Evolutionary conservation across 2,888 invertebrate genomes (phyloP).

Genomic region (Brenthis ino): DNA sequence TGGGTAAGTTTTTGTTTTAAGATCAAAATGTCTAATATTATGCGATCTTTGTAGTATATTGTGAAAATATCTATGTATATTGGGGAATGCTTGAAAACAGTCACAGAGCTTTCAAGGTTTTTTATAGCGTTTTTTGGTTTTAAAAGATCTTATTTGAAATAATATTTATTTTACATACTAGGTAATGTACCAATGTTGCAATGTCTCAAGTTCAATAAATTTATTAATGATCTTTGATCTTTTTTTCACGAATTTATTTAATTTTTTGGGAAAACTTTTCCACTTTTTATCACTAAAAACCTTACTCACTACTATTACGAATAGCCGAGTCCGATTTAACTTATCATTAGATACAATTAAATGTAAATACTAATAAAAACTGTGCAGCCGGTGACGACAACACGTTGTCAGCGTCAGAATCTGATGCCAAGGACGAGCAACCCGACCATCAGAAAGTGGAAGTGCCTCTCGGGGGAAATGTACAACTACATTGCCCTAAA

Average conservation of each 20-base stretch:
- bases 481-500: slow-evolving; percentile 92
- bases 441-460: slow-evolving; percentile 86
- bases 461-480: slow-evolving; percentile 92
- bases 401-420: slow-evolving; percentile 53
- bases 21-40: not conserved
- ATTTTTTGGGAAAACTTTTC: too few species aligned
- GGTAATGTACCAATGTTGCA: not conserved
- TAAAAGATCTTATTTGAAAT: too few species aligned
- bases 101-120: too few species aligned
- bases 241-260: too few species aligned
- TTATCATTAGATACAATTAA: not conserved
- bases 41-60: not conserved
- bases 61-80: too few species aligned
- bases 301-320: too few species aligned
- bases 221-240: too few species aligned
- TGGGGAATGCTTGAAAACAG: too few species aligned
- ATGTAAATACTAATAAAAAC: not conserved
- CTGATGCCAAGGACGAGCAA: slow-evolving; percentile 52
- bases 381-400: slow-evolving; percentile 58
- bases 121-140: too few species aligned
- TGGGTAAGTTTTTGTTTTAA: slow-evolving; percentile 85
- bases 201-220: not conserved
- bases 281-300: too few species aligned
- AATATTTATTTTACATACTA: too few species aligned
- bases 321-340: not conserved